Base-by-base conservation (phyloP, 1,140 invertebrate species). In the Aphelenchoides fujianensis region DNA sequence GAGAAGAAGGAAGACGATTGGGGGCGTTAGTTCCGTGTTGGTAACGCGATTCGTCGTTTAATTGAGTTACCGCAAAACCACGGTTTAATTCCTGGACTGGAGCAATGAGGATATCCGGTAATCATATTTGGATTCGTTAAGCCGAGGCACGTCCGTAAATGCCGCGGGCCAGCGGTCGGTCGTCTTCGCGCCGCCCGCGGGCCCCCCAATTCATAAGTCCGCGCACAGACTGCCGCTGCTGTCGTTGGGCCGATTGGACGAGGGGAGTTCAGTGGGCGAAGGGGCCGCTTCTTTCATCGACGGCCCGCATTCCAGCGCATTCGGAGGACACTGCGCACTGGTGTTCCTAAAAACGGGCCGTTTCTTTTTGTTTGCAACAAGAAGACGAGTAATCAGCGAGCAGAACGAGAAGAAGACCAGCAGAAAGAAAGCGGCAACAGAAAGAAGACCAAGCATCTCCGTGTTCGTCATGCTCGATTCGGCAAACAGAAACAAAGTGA, bases 171-270 rank as follows among this genome's bases (percentile, higher is more conserved):
- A 48, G 41, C 41, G 41, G 41, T 48, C 41, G 41, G 12, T 48
- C 23, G 23, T 48, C 41, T 48, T 48, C 41, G 41, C 41, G 41
- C 41, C 23, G 41, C 41, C 41, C 41, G 41, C 12, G 41, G 23
- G n/a, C n/a, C n/a, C 41, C 12, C 41, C 41, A 48, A 48, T 48
- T 48, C 41, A 48, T 48, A 48, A 12, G 41, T 48, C 41, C 41
- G 41, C 41, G 41, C 41, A 48, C 41, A 48, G 41, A 48, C 41
- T 48, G 41, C 23, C 41, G 41, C n/a, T n/a, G n/a, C n/a, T n/a
- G n/a, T n/a, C n/a, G n/a, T n/a, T n/a, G n/a, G n/a, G n/a, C n/a
- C n/a, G n/a, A n/a, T n/a, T n/a, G n/a, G n/a, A n/a, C n/a, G n/a
- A n/a, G n/a, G n/a, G n/a, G n/a, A 23, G 41, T 48, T 48, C 41